Evolutionary conservation across 2,797 vertebrate species (phyloP), one percentile per base, ranked within the genome.

Genomic region (Sciurus carolinensis): DNA sequence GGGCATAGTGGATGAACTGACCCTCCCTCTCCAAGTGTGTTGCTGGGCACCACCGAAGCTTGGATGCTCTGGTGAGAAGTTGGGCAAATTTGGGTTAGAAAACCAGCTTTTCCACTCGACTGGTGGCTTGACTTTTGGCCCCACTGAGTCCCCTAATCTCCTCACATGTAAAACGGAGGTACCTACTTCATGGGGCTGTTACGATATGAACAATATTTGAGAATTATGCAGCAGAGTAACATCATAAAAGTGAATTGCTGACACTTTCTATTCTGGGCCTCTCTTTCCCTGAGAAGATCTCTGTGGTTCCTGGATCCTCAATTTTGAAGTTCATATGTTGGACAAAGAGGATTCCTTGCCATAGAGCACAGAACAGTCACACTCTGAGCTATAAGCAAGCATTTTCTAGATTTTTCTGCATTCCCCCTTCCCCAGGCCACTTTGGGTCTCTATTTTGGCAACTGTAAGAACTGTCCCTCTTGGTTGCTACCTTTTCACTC

Each of bases 231-330:
- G 9, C 36, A 20, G 2, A 33, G 6, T n/a, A 54, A 57, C 28
- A 4, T 82, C 42, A 15, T 30, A 20, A 50, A 76, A 66, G 14
- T 76, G 62, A 82, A 14, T 64, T 7, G 7, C 20, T 66, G 75
- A 24, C 28, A 11, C 13, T 87, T 84, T 81, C 52, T 44, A 24
- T 52, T 36, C 67, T 71, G 73, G 57, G 20, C 10, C 3, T 64
- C 18, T n/a, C 17, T 33, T 75, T 93, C 91, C 36, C 20, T 62
- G n/a, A 87, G 90, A 76, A 96, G 50, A 8, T 13, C 36, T 79
- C 54, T 42, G 7, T 17, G 8, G 4, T 30, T 72, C 71, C 42
- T 2, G 4, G 11, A 17, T 62, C 13, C 10, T 90, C 28, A 52
- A 20, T 66, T 59, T 82, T 54, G 42, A 83, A 90, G 20, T 67